These are phyloP conservation scores for Malthinus seriepunctatus DNA, from an alignment of 2,888 invertebrate species.

Conservation along the genomic window DNA sequence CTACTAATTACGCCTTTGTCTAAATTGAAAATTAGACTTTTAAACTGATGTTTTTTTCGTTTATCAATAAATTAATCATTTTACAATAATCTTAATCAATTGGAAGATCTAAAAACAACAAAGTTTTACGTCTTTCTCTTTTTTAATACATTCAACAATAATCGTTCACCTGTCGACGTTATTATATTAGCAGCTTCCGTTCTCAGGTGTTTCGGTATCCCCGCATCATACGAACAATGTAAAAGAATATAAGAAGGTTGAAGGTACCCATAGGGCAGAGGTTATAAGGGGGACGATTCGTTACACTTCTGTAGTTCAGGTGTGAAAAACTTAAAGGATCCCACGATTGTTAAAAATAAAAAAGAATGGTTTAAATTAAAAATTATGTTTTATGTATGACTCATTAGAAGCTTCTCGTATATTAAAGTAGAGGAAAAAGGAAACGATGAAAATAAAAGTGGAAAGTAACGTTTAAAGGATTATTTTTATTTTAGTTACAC, in stretches of 20 bases:
- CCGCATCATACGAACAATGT: conserved; percentile 1
- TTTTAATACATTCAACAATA: conserved; percentile 25
- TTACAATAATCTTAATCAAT: too few species aligned
- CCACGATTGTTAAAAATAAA: conserved; percentile 28
- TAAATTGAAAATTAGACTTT: too few species aligned
- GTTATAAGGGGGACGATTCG: conserved; percentile 29
- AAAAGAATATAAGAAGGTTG: conserved; percentile 14
- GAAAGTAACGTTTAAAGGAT: too few species aligned
- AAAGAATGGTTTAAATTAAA: conserved; percentile 28
- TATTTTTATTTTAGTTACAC: too few species aligned
- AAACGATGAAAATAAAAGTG: conserved; percentile 6
- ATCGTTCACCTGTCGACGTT: conserved; percentile 34
- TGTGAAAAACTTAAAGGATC: conserved; percentile 31
- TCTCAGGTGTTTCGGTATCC: conserved; percentile 28
- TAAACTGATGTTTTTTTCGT: too few species aligned
- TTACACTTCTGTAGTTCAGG: conserved; percentile 36
- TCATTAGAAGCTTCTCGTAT: conserved; percentile 27
- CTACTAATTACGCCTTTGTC: too few species aligned
- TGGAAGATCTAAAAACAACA: too few species aligned
- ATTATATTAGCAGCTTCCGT: conserved; percentile 35
- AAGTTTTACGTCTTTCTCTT: conserved; percentile 6
- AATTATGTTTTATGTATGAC: conserved; percentile 33
- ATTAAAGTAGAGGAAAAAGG: conserved; percentile 13
- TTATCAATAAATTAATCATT: too few species aligned
- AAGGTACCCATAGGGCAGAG: conserved; percentile 30